Percentiles rank a stretch among this genome's conserved stretches.
Conservation (phyloP, 1,140 invertebrate species). For the Oncopodura yosiiana region DNA sequence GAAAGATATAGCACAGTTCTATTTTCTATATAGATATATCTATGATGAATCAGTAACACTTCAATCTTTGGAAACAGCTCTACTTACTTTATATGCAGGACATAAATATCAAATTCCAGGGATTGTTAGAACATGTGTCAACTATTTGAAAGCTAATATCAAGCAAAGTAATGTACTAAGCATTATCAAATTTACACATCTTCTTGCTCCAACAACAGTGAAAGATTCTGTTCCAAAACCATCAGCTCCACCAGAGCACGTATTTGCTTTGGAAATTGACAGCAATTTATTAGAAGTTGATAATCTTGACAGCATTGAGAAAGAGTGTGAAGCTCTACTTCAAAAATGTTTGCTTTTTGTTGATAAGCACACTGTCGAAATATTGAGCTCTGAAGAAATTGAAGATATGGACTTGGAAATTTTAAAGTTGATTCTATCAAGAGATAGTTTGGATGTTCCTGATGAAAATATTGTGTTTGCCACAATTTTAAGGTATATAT, state of each 20-base stretch:
- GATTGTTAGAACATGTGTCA: slow-evolving; percentile 50
- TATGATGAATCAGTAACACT: slow-evolving; percentile 53
- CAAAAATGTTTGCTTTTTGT: slow-evolving; percentile 51
- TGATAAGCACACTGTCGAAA: slow-evolving; percentile 50
- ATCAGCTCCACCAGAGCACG: background rate
- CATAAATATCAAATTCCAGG: slow-evolving; percentile 57
- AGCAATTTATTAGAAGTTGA: background rate
- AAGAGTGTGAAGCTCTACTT: slow-evolving; percentile 48
- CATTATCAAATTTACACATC: slow-evolving; percentile 41
- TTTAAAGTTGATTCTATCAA: slow-evolving; percentile 45
- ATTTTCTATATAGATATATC: slow-evolving; percentile 44
- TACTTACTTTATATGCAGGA: slow-evolving; percentile 54
- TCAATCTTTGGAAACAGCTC: slow-evolving; percentile 52
- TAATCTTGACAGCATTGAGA: slow-evolving; percentile 25
- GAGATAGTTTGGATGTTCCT: slow-evolving; percentile 49
- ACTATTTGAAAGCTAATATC: slow-evolving; percentile 47
- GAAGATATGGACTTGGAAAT: slow-evolving; percentile 54
- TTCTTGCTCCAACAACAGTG: background rate
- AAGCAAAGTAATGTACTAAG: slow-evolving; percentile 43
- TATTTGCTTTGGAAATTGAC: background rate
- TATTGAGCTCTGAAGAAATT: slow-evolving; percentile 53
- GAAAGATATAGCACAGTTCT: background rate
- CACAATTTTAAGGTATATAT: slow-evolving; percentile 42
- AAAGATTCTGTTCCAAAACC: background rate
- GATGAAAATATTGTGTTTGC: slow-evolving; percentile 49